These are phyloP conservation scores for Arothron firmamentum DNA, from an alignment of 2,113 vertebrate species.

Conservation along the genomic window DNA sequence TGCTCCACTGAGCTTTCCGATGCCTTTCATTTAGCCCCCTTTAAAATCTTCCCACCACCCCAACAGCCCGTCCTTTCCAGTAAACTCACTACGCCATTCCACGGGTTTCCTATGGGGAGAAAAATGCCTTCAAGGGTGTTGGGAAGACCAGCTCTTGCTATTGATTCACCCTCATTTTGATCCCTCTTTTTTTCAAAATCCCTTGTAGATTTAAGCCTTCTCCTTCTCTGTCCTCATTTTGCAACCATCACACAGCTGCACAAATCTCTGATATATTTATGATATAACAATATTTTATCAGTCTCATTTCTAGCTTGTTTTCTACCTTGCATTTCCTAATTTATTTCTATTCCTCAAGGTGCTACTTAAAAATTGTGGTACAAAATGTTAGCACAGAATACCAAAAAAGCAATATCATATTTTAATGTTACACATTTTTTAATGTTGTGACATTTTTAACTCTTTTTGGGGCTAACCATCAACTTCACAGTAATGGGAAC, in stretches of 20 bases:
- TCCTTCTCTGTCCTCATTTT: not conserved
- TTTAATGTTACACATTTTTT: too few species aligned
- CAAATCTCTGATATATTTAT: not conserved
- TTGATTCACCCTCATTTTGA: slow-evolving; percentile 23
- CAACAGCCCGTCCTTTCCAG: slow-evolving; percentile 13
- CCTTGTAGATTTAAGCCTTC: slow-evolving; percentile 11
- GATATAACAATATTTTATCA: not conserved
- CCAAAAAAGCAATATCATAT: too few species aligned
- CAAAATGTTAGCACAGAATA: too few species aligned
- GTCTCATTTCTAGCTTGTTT: not conserved
- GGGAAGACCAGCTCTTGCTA: slow-evolving; percentile 14
- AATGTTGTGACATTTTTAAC: too few species aligned
- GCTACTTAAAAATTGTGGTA: too few species aligned
- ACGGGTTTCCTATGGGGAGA: slow-evolving; percentile 33
- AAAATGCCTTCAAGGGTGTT: slow-evolving; percentile 41
- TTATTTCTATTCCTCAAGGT: too few species aligned
- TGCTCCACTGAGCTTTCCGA: slow-evolving; percentile 54
- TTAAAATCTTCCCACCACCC: not conserved
- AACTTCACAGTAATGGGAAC: too few species aligned
- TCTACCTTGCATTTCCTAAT: not conserved
- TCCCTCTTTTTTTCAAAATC: slow-evolving; percentile 5
- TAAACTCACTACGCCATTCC: slow-evolving; percentile 26
- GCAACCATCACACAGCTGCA: not conserved
- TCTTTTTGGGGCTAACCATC: too few species aligned
- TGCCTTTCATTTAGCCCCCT: slow-evolving; percentile 57